Evolutionary conservation across 2,797 vertebrate genomes (phyloP).

Genomic region (Tarsius wallacei): DNA sequence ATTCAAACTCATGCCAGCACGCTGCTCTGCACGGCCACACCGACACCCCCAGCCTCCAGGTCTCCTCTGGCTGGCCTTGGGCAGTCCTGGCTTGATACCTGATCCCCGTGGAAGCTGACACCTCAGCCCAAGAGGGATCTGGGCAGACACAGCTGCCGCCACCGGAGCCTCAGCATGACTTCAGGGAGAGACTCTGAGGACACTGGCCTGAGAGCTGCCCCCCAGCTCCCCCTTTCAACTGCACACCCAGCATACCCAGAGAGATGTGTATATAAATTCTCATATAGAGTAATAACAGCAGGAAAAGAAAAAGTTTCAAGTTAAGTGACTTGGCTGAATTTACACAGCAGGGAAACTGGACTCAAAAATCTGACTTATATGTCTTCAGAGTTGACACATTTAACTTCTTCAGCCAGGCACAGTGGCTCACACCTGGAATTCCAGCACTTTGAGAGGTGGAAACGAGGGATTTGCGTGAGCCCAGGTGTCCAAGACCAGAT

Average conservation of each 20-base stretch:
- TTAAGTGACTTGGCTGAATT: slow-evolving; percentile 55
- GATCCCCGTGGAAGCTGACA: slow-evolving; percentile 89
- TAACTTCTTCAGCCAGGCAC: not conserved
- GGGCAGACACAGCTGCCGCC: slow-evolving; percentile 80
- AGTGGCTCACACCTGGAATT: no score
- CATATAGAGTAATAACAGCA: not conserved
- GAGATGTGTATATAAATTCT: not conserved
- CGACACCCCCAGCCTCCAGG: not conserved
- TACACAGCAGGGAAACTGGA: not conserved
- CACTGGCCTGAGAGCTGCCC: slow-evolving; percentile 14
- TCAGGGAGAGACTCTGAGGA: slow-evolving; percentile 78
- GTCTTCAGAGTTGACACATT: not conserved
- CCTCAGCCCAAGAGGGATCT: slow-evolving; percentile 81
- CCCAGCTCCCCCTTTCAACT: not conserved
- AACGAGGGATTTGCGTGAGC: no score
- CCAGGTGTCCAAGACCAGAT: no score
- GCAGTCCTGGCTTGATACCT: slow-evolving; percentile 84
- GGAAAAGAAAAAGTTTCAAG: not conserved
- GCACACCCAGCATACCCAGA: not conserved
- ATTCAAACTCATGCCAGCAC: not conserved
- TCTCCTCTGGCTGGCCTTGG: slow-evolving; percentile 89
- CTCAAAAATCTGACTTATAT: not conserved
- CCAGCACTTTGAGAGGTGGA: no score
- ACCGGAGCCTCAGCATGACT: slow-evolving; percentile 53
- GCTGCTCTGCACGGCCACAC: not conserved